Conservation (phyloP, 2,888 invertebrate species). For the Campopleginae sp. region DNA sequence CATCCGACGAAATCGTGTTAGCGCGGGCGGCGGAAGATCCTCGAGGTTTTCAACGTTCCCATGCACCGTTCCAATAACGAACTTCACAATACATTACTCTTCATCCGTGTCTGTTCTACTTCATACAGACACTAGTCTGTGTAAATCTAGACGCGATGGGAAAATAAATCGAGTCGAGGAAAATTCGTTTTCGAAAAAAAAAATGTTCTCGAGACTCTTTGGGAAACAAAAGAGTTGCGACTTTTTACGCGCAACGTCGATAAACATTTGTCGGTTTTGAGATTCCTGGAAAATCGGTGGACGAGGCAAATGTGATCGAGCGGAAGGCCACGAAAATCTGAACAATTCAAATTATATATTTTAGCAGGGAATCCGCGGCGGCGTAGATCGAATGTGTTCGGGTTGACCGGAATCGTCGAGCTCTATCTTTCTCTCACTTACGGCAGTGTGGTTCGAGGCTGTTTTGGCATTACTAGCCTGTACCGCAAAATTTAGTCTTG, state of each 20-base stretch:
- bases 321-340: conserved; percentile 48
- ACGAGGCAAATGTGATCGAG: neutral
- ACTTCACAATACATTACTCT: neutral
- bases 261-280: neutral
- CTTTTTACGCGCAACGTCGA: neutral
- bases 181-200: neutral
- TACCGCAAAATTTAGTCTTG: conserved; percentile 63
- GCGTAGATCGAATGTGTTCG: conserved; percentile 58
- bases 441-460: conserved; percentile 34
- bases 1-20: conserved; percentile 62
- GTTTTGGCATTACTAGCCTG: conserved; percentile 40
- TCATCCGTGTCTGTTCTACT: neutral
- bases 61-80: conserved; percentile 27
- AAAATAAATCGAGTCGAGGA: neutral
- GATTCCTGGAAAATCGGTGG: neutral
- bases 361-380: conserved; percentile 7
- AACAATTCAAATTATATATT: conserved; percentile 46
- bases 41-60: conserved; percentile 39
- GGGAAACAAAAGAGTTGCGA: neutral
- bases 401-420: conserved; percentile 39
- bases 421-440: conserved; percentile 1
- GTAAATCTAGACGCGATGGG: neutral
- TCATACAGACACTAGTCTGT: neutral
- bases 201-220: neutral
- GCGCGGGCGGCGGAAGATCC: conserved; percentile 49